Conservation (phyloP, 2,113 vertebrate species). For the Lepus timidus region DNA sequence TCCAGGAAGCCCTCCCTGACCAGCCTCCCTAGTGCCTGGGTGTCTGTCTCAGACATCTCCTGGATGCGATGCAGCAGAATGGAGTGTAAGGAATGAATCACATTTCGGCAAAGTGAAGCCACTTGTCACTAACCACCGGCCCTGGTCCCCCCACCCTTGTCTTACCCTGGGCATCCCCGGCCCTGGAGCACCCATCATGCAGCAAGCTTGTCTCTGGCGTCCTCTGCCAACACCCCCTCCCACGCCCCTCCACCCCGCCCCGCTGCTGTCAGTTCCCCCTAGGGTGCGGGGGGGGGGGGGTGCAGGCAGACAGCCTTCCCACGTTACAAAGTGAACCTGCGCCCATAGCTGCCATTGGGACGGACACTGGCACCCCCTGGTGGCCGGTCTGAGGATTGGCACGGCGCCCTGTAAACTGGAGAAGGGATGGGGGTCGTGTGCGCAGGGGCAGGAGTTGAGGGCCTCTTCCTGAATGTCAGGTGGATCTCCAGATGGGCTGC, state of each 20-base stretch:
- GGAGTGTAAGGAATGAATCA: neutral
- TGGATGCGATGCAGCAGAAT: too few relatives aligned
- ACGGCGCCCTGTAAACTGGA: neutral
- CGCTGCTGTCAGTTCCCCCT: neutral
- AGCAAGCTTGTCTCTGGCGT: neutral
- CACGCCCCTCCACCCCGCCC: too few relatives aligned
- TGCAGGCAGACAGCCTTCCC: neutral
- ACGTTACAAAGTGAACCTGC: neutral
- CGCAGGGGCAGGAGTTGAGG: neutral
- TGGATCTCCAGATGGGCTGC: neutral
- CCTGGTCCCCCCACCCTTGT: neutral
- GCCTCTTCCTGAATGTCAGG: neutral
- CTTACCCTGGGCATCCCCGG: neutral
- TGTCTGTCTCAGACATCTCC: neutral
- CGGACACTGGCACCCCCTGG: neutral
- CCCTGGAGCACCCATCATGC: neutral
- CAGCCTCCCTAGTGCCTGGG: neutral
- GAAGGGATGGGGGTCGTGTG: neutral
- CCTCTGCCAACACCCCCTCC: neutral
- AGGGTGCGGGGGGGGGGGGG: neutral
- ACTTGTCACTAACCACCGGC: neutral
- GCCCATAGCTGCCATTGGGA: too few relatives aligned
- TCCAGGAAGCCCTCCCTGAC: conserved; percentile 30
- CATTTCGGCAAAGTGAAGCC: neutral
- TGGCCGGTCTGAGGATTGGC: neutral